Percentiles rank a stretch among this genome's conserved stretches.
phyloP scores from a whole-genome alignment of 1,140 invertebrate species.

The Drosophila ananassae region DNA sequence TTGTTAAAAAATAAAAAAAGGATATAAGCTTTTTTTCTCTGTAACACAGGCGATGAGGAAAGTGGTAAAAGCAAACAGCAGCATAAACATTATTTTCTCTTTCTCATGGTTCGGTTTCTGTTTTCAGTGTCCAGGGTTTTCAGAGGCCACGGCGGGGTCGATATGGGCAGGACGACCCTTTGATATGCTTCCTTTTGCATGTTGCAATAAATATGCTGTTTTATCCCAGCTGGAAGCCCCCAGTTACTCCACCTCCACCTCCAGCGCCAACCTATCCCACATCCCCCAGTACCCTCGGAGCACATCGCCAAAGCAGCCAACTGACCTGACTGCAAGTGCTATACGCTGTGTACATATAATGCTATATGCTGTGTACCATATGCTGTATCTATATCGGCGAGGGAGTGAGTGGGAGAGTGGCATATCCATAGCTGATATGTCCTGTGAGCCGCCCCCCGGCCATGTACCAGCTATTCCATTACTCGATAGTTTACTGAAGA shows the following conservation, averaged over 20 bases:
- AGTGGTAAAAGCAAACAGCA: conserved; percentile 78
- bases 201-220: conserved; percentile 81
- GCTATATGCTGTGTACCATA: conserved; percentile 7
- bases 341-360: conserved; percentile 7
- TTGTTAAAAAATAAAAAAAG: not conserved
- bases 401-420: conserved; percentile 1
- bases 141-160: conserved; percentile 25
- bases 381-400: conserved; percentile 7
- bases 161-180: conserved; percentile 50
- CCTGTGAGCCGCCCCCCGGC: conserved; percentile 21
- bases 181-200: conserved; percentile 79
- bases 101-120: conserved; percentile 56
- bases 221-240: conserved; percentile 58
- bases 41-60: conserved; percentile 45
- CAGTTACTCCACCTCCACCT: not conserved
- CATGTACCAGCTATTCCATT: not conserved
- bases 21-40: not conserved
- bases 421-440: conserved; percentile 27
- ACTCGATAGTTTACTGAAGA: conserved; percentile 11
- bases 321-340: conserved; percentile 34
- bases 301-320: conserved; percentile 31
- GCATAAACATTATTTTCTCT: conserved; percentile 79
- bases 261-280: conserved; percentile 1
- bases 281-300: conserved; percentile 1
- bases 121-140: conserved; percentile 38